Evolutionary conservation across 2,113 vertebrate species (phyloP).

Genomic region (Brevimyrus niger): DNA sequence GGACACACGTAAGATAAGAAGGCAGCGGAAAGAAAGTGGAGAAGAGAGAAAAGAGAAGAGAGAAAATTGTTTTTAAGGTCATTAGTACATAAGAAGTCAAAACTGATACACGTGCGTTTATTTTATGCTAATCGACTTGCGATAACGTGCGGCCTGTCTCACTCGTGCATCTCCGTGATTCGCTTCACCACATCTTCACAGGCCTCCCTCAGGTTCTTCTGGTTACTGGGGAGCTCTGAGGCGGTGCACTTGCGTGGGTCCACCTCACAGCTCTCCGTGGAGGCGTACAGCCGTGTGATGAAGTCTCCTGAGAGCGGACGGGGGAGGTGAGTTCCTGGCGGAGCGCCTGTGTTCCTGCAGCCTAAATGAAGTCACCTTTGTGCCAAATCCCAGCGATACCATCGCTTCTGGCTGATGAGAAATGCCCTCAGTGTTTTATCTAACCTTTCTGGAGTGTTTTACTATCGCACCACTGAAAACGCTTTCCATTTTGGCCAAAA

Average conservation of each 20-base stretch:
- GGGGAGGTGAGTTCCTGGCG: neutral
- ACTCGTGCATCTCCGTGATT: conserved; percentile 71
- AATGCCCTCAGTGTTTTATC: neutral
- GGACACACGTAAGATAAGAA: neutral
- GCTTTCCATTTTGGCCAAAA: neutral
- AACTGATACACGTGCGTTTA: neutral
- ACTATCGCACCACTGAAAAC: neutral
- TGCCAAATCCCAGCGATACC: neutral
- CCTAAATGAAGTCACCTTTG: neutral
- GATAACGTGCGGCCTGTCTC: conserved; percentile 19
- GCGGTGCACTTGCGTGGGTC: conserved; percentile 73
- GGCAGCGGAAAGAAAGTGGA: neutral
- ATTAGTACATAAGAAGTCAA: neutral
- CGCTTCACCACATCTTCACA: conserved; percentile 75
- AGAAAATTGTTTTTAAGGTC: neutral
- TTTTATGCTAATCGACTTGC: too few species aligned
- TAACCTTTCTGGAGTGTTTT: neutral
- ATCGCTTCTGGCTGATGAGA: neutral
- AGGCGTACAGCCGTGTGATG: conserved; percentile 62
- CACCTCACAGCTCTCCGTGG: conserved; percentile 73
- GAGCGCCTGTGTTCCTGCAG: neutral
- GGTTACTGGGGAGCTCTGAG: conserved; percentile 66
- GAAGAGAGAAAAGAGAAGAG: neutral
- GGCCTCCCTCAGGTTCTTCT: conserved; percentile 60
- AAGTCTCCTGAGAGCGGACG: conserved; percentile 63